phyloP scores from a whole-genome alignment of 2,113 vertebrate genomes.

The Onychorhynchus coronatus region DNA sequence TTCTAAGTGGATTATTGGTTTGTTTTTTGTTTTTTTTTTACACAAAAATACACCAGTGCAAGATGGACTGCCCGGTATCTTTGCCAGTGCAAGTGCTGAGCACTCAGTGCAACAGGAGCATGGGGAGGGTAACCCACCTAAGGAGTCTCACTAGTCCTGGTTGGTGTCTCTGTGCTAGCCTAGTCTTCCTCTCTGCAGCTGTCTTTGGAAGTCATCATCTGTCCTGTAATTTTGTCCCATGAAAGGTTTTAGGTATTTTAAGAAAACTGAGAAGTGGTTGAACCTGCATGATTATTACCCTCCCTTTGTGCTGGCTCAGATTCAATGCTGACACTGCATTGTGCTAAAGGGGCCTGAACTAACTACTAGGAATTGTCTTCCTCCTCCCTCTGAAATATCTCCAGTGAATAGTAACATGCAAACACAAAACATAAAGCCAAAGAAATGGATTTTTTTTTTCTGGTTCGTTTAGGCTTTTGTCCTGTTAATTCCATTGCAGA shows the following conservation, averaged over 20 bases:
- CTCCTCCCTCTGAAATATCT: background rate
- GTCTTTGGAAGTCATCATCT: background rate
- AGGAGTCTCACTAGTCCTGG: background rate
- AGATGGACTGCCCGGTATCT: background rate
- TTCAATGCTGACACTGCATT: background rate
- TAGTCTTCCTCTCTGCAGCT: background rate
- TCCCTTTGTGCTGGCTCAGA: background rate
- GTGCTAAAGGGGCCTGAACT: background rate
- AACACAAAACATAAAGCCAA: background rate
- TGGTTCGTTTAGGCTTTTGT: background rate
- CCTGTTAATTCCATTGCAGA: conserved; percentile 24
- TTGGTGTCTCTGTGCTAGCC: background rate
- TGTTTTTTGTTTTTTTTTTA: background rate
- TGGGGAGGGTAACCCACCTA: background rate
- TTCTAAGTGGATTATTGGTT: no score
- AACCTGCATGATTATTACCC: background rate
- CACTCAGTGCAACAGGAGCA: background rate
- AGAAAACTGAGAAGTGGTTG: conserved; percentile 3
- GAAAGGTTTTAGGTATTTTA: conserved; percentile 49
- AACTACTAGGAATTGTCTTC: background rate
- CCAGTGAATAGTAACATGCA: background rate
- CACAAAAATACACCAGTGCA: background rate
- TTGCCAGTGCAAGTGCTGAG: background rate
- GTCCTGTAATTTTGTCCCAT: background rate
- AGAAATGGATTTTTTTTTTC: background rate